Evolutionary conservation across 1,140 invertebrate genomes (phyloP).

Genomic region (Zaprionus lachaisei): DNA sequence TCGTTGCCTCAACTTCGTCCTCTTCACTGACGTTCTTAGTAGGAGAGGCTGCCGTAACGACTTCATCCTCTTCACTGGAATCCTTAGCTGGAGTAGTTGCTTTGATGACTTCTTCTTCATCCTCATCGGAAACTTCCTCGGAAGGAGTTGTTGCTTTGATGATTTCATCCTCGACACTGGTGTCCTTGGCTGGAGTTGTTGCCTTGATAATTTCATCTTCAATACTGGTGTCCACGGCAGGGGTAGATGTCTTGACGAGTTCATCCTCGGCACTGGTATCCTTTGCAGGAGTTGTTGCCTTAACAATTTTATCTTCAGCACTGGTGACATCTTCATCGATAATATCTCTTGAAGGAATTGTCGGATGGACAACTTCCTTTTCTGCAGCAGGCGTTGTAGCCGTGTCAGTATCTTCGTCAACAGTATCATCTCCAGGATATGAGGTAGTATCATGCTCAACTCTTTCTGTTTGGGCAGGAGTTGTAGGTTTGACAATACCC

Average conservation of each 20-base stretch:
- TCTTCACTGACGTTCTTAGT: conserved; percentile 3
- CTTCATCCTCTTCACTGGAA: conserved; percentile 5
- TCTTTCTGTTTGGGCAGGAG: conserved; percentile 4
- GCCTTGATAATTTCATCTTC: neutral
- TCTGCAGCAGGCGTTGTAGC: conserved; percentile 14
- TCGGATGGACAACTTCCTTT: neutral
- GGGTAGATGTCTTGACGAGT: neutral
- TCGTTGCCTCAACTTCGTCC: conserved; percentile 2
- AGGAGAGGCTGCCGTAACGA: conserved; percentile 4
- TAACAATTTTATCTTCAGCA: neutral
- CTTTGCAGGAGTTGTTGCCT: neutral
- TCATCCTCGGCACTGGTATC: neutral
- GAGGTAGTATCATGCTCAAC: conserved; percentile 3
- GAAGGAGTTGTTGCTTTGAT: conserved; percentile 6
- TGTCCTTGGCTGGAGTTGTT: conserved; percentile 5
- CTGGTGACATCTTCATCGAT: neutral
- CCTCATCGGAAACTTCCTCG: neutral
- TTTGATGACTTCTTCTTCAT: conserved; percentile 8
- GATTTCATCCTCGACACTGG: neutral
- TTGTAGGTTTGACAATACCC: conserved; percentile 11
- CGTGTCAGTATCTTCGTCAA: neutral
- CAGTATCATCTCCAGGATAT: neutral
- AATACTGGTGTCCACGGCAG: neutral
- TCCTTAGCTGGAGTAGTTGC: conserved; percentile 6
- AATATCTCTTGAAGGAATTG: conserved; percentile 9